Evolutionary conservation across 2,797 vertebrate species (phyloP), one percentile per base, ranked within the genome.

Genomic region (Lacerta viridis): DNA sequence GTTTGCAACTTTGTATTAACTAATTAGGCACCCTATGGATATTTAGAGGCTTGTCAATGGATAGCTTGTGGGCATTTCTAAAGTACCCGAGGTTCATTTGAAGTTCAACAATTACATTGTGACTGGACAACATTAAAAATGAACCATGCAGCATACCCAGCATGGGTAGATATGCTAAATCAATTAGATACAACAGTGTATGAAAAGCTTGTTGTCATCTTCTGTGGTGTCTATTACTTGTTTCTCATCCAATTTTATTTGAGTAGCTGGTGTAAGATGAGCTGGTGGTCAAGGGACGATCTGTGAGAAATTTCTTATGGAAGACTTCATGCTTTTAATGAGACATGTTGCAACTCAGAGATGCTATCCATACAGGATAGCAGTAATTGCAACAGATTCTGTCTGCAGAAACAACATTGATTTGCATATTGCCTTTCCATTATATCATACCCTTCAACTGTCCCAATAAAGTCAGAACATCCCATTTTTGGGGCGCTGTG

Each of bases 121-220:
- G 81, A 41, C 43, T 29, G 18, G 9, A 27, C 61, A 71, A 68
- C 61, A 77, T 88, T 76, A 88, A 83, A 61, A 88, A 83, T 68
- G 8, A 55, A 15, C 50, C 50, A 13, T 84, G 88, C 93, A 91
- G 89, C 41, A 80, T 85, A 93, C 90, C 93, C n/a, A 92, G 93
- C 89, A 93, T 90, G 92, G 39, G 11, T 64, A 90, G 39, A 94
- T 92, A 92, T 80, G 59, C 92, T 91, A 94, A 93, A 94, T 92
- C 89, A 92, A 90, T 74, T 88, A 90, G 88, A 91, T 91, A 92
- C 91, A 92, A 91, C 89, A 91, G 83, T 84, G 92, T 95, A 92
- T 93, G 92, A 95, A 93, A 96, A 93, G 90, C 92, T 93, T 93
- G 92, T 92, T 95, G 93, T 92, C 91, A 91, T 76, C 36, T 88